Evolutionary conservation across 2,888 invertebrate species (phyloP).

Genomic region (Galerucella pusilla): DNA sequence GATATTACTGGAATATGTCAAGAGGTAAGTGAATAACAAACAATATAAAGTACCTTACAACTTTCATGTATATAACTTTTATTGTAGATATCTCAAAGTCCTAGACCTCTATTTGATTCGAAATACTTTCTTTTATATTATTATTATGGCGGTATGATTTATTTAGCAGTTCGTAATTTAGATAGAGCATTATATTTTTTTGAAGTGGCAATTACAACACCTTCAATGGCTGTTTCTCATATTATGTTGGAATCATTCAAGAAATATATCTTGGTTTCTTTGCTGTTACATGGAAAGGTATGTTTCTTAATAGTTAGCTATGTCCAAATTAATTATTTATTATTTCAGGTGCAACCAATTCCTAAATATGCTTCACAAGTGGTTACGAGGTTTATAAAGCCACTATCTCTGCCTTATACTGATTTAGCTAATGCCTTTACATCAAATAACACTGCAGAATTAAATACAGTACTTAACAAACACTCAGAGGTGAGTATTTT

Average conservation of each 20-base stretch:
- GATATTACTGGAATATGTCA: slow-evolving; percentile 93
- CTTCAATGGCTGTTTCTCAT: slow-evolving; percentile 92
- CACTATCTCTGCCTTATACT: slow-evolving; percentile 87
- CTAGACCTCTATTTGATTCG: slow-evolving; percentile 80
- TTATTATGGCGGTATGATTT: slow-evolving; percentile 98
- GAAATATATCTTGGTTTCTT: slow-evolving; percentile 92
- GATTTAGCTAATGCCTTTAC: slow-evolving; percentile 87
- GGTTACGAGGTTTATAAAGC: slow-evolving; percentile 85
- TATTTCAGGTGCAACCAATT: slow-evolving; percentile 69
- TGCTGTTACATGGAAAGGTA: slow-evolving; percentile 93
- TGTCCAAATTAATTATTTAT: background rate
- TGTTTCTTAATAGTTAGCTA: slow-evolving; percentile 24
- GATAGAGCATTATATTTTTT: slow-evolving; percentile 94
- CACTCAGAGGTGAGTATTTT: slow-evolving; percentile 73
- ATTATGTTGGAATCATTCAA: slow-evolving; percentile 98
- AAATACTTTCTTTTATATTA: slow-evolving; percentile 94
- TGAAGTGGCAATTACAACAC: slow-evolving; percentile 96
- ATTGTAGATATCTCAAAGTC: slow-evolving; percentile 57
- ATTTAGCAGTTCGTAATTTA: slow-evolving; percentile 91
- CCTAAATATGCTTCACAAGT: slow-evolving; percentile 95
- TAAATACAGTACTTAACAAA: slow-evolving; percentile 77
- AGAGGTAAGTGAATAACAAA: slow-evolving; percentile 70
- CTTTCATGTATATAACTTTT: slow-evolving; percentile 14
- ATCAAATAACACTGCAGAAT: slow-evolving; percentile 77
- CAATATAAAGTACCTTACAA: background rate